phyloP scores from a whole-genome alignment of 1,140 invertebrate species.

The Trichonephila clavata region DNA sequence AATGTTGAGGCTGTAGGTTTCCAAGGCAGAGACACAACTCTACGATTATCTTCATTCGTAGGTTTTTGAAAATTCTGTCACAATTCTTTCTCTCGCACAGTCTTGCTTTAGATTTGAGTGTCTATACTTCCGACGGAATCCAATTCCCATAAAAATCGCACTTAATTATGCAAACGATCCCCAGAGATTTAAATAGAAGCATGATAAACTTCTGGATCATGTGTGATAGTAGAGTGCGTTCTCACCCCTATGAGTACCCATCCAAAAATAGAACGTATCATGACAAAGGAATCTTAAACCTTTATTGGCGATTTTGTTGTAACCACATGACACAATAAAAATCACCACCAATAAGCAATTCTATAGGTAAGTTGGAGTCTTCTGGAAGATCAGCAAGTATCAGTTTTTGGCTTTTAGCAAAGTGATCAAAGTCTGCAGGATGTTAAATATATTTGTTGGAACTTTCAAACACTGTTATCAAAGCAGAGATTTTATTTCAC shows the following conservation, averaged over 20 bases:
- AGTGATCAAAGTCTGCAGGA: neutral
- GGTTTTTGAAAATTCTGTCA: slow-evolving; percentile 9
- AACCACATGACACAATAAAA: neutral
- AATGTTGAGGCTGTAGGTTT: neutral
- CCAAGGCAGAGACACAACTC: slow-evolving; percentile 39
- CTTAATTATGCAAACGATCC: slow-evolving; percentile 34
- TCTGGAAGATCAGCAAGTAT: slow-evolving; percentile 26
- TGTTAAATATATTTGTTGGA: neutral
- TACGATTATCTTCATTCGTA: slow-evolving; percentile 27
- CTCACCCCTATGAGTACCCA: slow-evolving; percentile 44
- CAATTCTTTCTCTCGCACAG: neutral
- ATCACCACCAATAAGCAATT: slow-evolving; percentile 48
- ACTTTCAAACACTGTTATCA: too few species aligned
- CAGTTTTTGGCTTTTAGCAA: neutral
- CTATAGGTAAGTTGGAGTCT: slow-evolving; percentile 12
- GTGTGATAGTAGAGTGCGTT: neutral
- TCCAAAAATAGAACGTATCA: slow-evolving; percentile 19
- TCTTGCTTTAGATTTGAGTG: slow-evolving; percentile 19
- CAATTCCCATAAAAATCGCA: slow-evolving; percentile 28
- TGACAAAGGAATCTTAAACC: too few species aligned
- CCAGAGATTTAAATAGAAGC: slow-evolving; percentile 1
- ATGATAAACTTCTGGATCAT: neutral
- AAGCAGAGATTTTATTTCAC: too few species aligned
- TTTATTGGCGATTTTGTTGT: too few species aligned
- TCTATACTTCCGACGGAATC: slow-evolving; percentile 3